phyloP scores from a whole-genome alignment of 2,888 invertebrate genomes.

The Ceriagrion tenellum region DNA sequence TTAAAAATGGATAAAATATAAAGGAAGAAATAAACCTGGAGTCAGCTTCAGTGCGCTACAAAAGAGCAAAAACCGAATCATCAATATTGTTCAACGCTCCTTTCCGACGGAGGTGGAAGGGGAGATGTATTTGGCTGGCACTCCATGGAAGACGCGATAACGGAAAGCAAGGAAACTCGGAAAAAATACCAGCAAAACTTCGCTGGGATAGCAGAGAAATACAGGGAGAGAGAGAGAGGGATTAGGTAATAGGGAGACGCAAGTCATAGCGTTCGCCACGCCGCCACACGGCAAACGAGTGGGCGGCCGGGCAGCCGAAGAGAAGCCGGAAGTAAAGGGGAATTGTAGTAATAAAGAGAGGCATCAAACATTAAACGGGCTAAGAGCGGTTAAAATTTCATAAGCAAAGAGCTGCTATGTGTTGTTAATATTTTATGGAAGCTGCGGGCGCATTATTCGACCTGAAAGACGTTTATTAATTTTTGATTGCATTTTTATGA shows the following conservation, averaged over 20 bases:
- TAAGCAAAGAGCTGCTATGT: not conserved
- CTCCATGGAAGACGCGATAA: too few species aligned
- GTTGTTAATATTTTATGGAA: not conserved
- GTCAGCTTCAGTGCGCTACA: not conserved
- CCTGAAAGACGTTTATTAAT: not conserved
- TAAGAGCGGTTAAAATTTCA: not conserved
- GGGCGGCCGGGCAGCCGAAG: not conserved
- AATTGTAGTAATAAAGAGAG: not conserved
- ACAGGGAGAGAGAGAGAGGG: not conserved
- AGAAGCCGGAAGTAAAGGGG: not conserved
- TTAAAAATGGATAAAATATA: too few species aligned
- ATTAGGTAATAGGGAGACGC: too few species aligned
- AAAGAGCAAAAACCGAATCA: not conserved
- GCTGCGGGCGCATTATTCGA: not conserved
- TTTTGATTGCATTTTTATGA: not conserved
- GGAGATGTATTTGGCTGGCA: not conserved
- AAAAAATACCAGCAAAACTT: not conserved
- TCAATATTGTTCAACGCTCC: not conserved
- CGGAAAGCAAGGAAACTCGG: not conserved
- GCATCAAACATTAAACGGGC: not conserved
- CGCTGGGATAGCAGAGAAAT: not conserved
- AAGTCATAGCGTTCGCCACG: too few species aligned
- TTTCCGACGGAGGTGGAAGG: not conserved
- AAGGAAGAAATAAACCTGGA: not conserved
- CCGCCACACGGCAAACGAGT: not conserved